A percentile compares a stretch with the other conserved stretches of the same genome.
Evolutionary conservation across 2,888 invertebrate species (phyloP).

Genomic region (Artemia sp.): DNA sequence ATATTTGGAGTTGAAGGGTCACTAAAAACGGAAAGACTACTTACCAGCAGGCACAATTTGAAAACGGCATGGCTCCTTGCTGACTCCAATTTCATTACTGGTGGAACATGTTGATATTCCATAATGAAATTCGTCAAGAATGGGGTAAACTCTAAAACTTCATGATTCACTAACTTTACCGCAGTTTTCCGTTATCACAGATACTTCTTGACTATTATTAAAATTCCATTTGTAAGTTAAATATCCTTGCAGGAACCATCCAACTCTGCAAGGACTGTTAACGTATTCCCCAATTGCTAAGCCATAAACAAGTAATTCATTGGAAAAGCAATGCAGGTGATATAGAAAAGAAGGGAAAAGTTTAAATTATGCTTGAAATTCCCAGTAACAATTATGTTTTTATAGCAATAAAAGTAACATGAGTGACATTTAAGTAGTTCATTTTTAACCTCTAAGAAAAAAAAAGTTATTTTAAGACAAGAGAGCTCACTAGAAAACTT

Average conservation of each 20-base stretch:
- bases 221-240: conserved; percentile 1
- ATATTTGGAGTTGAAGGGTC: too few relatives aligned
- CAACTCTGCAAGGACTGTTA: not conserved
- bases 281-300: conserved; percentile 12
- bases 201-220: not conserved
- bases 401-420: not conserved
- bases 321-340: not conserved
- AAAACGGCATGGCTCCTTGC: not conserved
- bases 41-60: not conserved
- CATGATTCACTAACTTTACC: not conserved
- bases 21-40: not conserved
- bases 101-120: not conserved
- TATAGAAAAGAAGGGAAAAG: conserved; percentile 3
- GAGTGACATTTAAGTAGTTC: not conserved
- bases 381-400: not conserved
- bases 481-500: not conserved
- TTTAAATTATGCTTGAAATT: not conserved
- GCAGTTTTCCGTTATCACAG: not conserved
- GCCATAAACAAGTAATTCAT: not conserved
- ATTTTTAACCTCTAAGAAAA: not conserved
- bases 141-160: not conserved
- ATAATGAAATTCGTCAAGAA: conserved; percentile 9
- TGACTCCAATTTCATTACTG: not conserved
- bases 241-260: not conserved
- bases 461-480: not conserved